phyloP scores from a whole-genome alignment of 1,140 invertebrate species.

The Drosophila repletoides region DNA sequence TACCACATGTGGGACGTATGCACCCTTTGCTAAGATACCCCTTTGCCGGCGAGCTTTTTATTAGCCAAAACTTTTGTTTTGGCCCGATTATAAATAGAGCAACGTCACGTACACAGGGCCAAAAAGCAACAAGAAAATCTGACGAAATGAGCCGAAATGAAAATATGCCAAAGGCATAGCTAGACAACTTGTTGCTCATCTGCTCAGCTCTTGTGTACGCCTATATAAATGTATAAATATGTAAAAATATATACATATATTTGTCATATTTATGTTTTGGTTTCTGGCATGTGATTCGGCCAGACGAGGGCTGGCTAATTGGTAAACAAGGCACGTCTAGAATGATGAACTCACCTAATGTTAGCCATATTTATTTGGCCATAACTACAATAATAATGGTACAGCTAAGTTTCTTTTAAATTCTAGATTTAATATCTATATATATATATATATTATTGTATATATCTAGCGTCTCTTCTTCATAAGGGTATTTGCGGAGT shows the following conservation, averaged over 20 bases:
- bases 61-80: not conserved
- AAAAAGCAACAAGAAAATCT: constrained; percentile 1
- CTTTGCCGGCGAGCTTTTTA: not conserved
- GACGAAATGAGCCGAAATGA: not conserved
- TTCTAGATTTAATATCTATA: too few relatives aligned
- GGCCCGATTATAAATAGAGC: constrained; percentile 31
- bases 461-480: not conserved
- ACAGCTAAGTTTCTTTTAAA: too few relatives aligned
- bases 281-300: constrained; percentile 19
- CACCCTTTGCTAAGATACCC: not conserved
- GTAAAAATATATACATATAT: not conserved
- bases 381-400: too few relatives aligned
- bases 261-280: constrained; percentile 30
- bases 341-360: constrained; percentile 14
- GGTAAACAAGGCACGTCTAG: constrained; percentile 20
- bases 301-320: constrained; percentile 15
- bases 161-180: constrained; percentile 5
- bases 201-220: not conserved
- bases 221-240: not conserved
- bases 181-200: constrained; percentile 62
- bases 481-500: constrained; percentile 87
- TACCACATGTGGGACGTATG: constrained; percentile 23
- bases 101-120: constrained; percentile 21
- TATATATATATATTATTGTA: not conserved
- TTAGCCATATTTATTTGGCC: not conserved